Percentiles rank a stretch among this genome's conserved stretches.
Conservation (phyloP, 1,140 invertebrate genomes). For the Telenomus remus region DNA sequence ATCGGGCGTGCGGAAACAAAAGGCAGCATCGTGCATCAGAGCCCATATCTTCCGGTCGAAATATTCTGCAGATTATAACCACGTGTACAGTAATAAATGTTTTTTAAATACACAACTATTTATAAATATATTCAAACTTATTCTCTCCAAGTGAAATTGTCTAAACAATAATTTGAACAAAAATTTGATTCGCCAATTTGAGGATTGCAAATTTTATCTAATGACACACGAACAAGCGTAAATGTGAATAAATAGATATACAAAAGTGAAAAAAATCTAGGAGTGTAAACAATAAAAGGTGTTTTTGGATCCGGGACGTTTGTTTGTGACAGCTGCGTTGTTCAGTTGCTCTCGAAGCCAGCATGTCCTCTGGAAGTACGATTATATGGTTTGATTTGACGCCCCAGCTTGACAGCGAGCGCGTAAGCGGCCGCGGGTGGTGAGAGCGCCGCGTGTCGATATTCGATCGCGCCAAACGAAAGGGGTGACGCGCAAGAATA, state of each 20-base stretch:
- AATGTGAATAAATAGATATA: slow-evolving; percentile 8
- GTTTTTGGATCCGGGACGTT: no score
- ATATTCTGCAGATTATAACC: slow-evolving; percentile 29
- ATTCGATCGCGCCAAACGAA: slow-evolving; percentile 33
- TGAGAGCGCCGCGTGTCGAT: slow-evolving; percentile 24
- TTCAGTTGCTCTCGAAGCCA: slow-evolving; percentile 22
- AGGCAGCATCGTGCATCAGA: slow-evolving; percentile 27
- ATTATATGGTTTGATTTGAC: slow-evolving; percentile 40
- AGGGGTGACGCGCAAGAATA: slow-evolving; percentile 32
- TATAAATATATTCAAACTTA: no score
- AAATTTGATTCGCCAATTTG: no score
- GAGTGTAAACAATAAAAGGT: no score
- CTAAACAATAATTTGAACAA: no score
- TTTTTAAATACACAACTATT: no score
- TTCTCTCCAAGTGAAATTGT: no score
- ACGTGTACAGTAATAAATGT: no score
- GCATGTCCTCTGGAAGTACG: slow-evolving; percentile 24
- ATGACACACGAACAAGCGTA: no score
- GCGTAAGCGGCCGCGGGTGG: slow-evolving; percentile 20
- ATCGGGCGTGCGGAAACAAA: slow-evolving; percentile 57
- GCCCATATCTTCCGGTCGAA: slow-evolving; percentile 43
- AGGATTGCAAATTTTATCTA: no score
- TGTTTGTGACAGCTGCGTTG: slow-evolving; percentile 33
- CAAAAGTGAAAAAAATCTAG: no score
- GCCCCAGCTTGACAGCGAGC: slow-evolving; percentile 27